Percentiles rank a stretch among this genome's conserved stretches.
These are phyloP conservation scores for Mantis religiosa DNA, from an alignment of 2,888 invertebrate species.

Conservation along the genomic window DNA sequence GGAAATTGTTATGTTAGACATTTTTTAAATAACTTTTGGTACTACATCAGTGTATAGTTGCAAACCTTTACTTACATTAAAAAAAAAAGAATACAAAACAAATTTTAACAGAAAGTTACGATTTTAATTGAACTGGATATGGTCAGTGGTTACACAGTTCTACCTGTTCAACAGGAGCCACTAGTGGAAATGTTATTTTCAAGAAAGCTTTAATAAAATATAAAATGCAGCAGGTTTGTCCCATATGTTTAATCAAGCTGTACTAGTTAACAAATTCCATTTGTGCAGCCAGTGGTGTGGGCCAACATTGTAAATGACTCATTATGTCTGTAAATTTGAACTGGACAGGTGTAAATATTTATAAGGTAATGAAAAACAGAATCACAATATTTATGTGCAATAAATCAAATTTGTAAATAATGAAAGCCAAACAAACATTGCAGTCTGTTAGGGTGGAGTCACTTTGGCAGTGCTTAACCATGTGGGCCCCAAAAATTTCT, in stretches of 20 bases:
- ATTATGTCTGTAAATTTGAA: not conserved
- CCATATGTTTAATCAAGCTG: not conserved
- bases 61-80: too few relatives aligned
- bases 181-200: not conserved
- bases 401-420: conserved; percentile 8
- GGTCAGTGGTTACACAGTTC: too few relatives aligned
- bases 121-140: too few relatives aligned
- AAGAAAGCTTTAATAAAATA: not conserved
- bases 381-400: conserved; percentile 14
- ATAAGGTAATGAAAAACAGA: not conserved
- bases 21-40: too few relatives aligned
- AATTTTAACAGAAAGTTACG: too few relatives aligned
- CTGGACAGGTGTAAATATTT: not conserved
- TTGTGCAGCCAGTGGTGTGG: not conserved
- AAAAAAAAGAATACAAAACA: too few relatives aligned
- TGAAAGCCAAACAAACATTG: not conserved
- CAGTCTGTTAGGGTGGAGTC: conserved; percentile 2
- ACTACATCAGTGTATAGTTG: too few relatives aligned
- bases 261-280: not conserved
- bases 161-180: too few relatives aligned
- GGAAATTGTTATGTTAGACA: too few relatives aligned
- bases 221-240: not conserved
- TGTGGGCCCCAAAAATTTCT: not conserved
- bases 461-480: not conserved
- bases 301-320: not conserved